These are phyloP conservation scores for Erebia palarica DNA, from an alignment of 2,888 invertebrate species.

Conservation along the genomic window DNA sequence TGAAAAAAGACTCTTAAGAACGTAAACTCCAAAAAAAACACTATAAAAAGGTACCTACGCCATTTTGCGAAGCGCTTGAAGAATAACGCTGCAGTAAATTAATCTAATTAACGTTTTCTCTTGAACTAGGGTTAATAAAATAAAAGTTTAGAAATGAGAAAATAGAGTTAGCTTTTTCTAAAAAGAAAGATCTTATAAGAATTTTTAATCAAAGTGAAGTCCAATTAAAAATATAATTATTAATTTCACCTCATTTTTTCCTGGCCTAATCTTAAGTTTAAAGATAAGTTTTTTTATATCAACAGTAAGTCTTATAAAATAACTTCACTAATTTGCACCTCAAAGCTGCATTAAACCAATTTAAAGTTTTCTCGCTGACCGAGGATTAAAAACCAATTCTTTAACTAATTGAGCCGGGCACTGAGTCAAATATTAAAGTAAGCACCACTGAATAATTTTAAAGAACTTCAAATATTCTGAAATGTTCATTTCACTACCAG, in stretches of 20 bases:
- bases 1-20: too few species aligned
- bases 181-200: neutral
- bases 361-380: neutral
- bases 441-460: neutral
- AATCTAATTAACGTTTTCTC: conserved; percentile 5
- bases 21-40: too few species aligned
- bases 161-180: neutral
- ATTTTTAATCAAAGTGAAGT: conserved; percentile 4
- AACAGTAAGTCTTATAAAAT: neutral
- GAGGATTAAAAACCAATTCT: neutral
- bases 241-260: neutral
- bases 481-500: too few species aligned
- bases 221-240: neutral
- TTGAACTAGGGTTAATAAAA: neutral
- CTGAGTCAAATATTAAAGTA: neutral
- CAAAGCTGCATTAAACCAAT: neutral
- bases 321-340: neutral
- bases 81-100: neutral
- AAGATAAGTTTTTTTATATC: neutral
- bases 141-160: conserved; percentile 1
- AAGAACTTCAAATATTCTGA: too few species aligned
- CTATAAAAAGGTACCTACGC: neutral
- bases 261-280: neutral
- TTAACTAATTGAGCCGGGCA: neutral
- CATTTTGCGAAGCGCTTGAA: neutral